These are phyloP conservation scores for Cherax quadricarinatus DNA, from an alignment of 1,140 invertebrate genomes.

Conservation along the genomic window DNA sequence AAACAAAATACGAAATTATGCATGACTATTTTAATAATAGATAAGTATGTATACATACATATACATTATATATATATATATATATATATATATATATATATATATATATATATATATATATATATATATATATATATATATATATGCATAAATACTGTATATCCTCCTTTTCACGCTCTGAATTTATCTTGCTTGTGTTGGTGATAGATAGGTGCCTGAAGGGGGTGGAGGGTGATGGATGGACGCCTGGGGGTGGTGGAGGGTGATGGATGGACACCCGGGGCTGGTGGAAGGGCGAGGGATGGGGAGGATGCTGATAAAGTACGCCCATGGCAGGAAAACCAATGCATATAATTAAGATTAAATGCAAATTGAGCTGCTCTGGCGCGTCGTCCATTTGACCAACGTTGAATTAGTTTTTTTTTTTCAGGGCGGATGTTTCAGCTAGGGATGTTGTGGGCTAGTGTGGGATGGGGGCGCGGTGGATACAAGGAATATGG, in stretches of 20 bases:
- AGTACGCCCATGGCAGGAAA: slow-evolving; percentile 42
- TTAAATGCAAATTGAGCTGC: slow-evolving; percentile 56
- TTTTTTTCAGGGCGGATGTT: slow-evolving; percentile 19
- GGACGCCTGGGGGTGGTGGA: background rate
- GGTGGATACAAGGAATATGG: too few species aligned
- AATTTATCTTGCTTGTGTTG: too few species aligned
- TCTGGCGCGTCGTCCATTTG: slow-evolving; percentile 19
- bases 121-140: too few species aligned
- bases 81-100: too few species aligned
- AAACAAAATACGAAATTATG: too few species aligned
- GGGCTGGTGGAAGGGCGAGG: background rate
- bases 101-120: too few species aligned
- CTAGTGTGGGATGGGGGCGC: background rate
- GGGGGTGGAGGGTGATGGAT: background rate
- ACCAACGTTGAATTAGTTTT: slow-evolving; percentile 33
- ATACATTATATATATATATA: too few species aligned
- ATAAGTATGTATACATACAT: too few species aligned
- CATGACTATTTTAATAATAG: too few species aligned
- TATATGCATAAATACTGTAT: too few species aligned
- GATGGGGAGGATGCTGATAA: slow-evolving; percentile 23
- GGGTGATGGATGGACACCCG: background rate
- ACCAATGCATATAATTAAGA: slow-evolving; percentile 68
- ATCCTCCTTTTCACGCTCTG: too few species aligned
- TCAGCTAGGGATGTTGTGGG: background rate
- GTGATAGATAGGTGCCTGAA: too few species aligned